These are phyloP conservation scores for Dynastes tityus DNA, from an alignment of 2,888 invertebrate species.

Conservation along the genomic window DNA sequence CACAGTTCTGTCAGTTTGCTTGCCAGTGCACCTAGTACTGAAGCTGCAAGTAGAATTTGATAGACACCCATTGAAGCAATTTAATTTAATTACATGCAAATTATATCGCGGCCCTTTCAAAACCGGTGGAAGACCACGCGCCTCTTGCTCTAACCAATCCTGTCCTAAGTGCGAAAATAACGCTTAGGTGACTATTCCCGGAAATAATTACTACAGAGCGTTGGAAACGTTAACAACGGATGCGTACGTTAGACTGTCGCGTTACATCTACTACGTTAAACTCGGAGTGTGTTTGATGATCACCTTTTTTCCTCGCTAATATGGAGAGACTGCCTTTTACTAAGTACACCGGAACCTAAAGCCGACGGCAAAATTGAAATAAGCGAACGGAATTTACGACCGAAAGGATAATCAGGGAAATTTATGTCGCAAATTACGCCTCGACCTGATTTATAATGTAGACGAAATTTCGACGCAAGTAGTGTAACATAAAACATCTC, in stretches of 20 bases:
- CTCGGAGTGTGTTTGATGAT: background rate
- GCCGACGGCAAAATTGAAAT: slow-evolving; percentile 37
- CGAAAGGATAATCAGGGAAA: slow-evolving; percentile 41
- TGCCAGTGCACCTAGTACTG: too few species aligned
- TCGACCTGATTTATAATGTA: slow-evolving; percentile 40
- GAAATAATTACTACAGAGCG: too few species aligned
- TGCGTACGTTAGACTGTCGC: background rate
- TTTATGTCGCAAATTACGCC: slow-evolving; percentile 37
- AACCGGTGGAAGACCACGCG: too few species aligned
- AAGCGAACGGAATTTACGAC: slow-evolving; percentile 33
- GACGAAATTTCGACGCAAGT: slow-evolving; percentile 26
- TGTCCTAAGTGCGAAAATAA: too few species aligned
- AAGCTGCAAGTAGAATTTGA: too few species aligned
- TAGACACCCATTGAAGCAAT: too few species aligned
- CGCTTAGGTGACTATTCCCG: too few species aligned
- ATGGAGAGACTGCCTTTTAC: background rate
- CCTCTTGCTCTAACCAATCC: too few species aligned
- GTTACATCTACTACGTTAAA: background rate
- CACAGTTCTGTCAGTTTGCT: too few species aligned
- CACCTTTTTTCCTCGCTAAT: background rate
- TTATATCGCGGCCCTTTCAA: too few species aligned
- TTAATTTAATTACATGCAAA: too few species aligned
- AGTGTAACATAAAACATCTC: slow-evolving; percentile 21
- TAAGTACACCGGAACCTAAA: background rate
- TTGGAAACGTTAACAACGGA: too few species aligned